Evolutionary conservation across 2,113 vertebrate genomes (phyloP), one percentile per base, ranked within the genome.

Genomic region (Anguilla japonica): DNA sequence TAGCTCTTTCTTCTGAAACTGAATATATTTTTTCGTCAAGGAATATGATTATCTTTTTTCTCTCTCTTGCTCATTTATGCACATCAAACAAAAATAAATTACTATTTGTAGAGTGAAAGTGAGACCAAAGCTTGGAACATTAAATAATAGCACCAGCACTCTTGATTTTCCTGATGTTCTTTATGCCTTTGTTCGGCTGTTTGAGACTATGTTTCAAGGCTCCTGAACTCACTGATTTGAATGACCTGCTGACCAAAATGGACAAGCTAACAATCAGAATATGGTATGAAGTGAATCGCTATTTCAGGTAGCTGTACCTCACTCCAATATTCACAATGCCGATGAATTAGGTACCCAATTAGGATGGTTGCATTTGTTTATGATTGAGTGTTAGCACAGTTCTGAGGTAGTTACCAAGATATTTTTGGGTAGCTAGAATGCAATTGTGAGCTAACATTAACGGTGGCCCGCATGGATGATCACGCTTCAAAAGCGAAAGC

Each of bases 31-130:
- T 79, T 80, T 46, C 85, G 57, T 78, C 81, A 83, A 63, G 85
- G 88, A 91, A 89, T 89, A 87, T 87, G 89, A 87, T 92, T 87
- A 89, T 84, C 83, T 85, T 53, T 82, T 60, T 53, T 41, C 82
- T 82, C 71, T 34, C 75, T 88, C n/a, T 63, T 80, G 75, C 26
- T 43, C n/a, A 60, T 87, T 60, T 34, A 75, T 75, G 34, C n/a
- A 7, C 71, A 29, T 34, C 71, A 75, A 75, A 34, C 26, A 75
- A n/a, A 75, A 14, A 34, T 34, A 13, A 34, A 34, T 34, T 34
- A n/a, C 26, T n/a, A 34, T 75, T n/a, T 34, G 26, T 29, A 29
- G 8, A 75, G n/a, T 75, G 26, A 75, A 75, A 75, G 71, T 34
- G 11, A 75, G 71, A 9, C 9, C 5, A 75, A 75, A 34, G 26